Base-by-base conservation (phyloP, 2,888 invertebrate genomes). In the Andricus quercusramuli region DNA sequence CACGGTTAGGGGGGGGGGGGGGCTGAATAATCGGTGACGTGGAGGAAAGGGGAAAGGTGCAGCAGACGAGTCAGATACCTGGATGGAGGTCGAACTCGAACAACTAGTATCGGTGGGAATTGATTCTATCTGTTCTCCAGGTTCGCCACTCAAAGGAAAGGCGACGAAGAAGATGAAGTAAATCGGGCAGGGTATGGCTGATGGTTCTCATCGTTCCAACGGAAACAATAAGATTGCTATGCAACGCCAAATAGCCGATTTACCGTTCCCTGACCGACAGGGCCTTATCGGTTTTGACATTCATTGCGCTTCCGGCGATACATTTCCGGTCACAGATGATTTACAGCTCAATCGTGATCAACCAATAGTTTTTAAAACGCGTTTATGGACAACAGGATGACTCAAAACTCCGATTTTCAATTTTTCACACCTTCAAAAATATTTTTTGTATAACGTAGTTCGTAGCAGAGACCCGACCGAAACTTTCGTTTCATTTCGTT, bases 191-290 rank as follows among this genome's bases (percentile, higher is more conserved):
- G 4, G 44, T 29, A 20, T 32, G 11, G 9, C 29, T 70, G 51
- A 81, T 64, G 79, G 77, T 81, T 79, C 80, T 77, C 81, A 82
- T 82, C 79, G 77, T 79, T 78, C 37, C 41, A 79, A 66, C 70
- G 77, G 78, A 78, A 79, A 83, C 79, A 81, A 81, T 83, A 22
- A 68, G 77, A 78, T 80, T 80, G 80, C 80, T 77, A 83, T 83
- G 81, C 81, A 78, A 78, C 56, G 37, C 68, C 32, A 74, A 81
- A 83, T 80, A 62, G 66, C 25, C 66, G 81, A 77, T 83, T 77
- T 80, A 81, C 83, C 83, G 83, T 81, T 83, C 74, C 65, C 15
- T 77, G 78, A 80, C 81, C 79, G 79, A 64, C 37, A 78, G 78
- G 47, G 64, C 78, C 66, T 51, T 68, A 32, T 70, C 29, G 41